Conservation (phyloP, 2,113 vertebrate species). For the Scomber colias region DNA sequence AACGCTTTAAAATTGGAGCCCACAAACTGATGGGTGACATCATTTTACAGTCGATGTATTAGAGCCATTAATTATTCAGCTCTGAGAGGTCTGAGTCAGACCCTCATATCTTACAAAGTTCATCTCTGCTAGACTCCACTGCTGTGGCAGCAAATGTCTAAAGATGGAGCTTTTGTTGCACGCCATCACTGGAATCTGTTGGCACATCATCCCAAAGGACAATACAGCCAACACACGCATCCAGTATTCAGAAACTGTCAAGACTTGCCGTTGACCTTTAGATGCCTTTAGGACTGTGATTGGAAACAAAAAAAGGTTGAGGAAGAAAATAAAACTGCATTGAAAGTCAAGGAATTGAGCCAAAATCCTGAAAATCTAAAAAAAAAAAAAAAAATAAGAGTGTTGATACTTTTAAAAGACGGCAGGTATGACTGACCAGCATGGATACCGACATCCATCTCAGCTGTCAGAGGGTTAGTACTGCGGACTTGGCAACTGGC, state of each 20-base stretch:
- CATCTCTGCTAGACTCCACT: slow-evolving; percentile 23
- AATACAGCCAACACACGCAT: slow-evolving; percentile 21
- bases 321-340: neutral
- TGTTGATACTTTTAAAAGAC: neutral
- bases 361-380: neutral
- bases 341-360: neutral
- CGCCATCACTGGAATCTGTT: slow-evolving; percentile 42
- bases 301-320: neutral
- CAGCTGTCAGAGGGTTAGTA: too few species aligned
- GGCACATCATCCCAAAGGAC: slow-evolving; percentile 34
- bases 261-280: slow-evolving; percentile 16
- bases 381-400: neutral
- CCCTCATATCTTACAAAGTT: slow-evolving; percentile 53
- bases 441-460: too few species aligned
- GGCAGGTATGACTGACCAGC: too few species aligned
- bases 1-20: too few species aligned
- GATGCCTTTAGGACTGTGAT: slow-evolving; percentile 2
- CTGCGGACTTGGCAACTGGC: too few species aligned
- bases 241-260: slow-evolving; percentile 9
- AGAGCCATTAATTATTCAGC: slow-evolving; percentile 64
- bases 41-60: slow-evolving; percentile 21
- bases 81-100: slow-evolving; percentile 52
- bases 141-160: slow-evolving; percentile 22
- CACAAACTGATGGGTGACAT: too few species aligned
- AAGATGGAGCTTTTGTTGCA: slow-evolving; percentile 34